A percentile compares a stretch with the other conserved stretches of the same genome.
These are phyloP conservation scores for Pluvialis apricaria DNA, from an alignment of 2,113 vertebrate genomes.

Conservation along the genomic window DNA sequence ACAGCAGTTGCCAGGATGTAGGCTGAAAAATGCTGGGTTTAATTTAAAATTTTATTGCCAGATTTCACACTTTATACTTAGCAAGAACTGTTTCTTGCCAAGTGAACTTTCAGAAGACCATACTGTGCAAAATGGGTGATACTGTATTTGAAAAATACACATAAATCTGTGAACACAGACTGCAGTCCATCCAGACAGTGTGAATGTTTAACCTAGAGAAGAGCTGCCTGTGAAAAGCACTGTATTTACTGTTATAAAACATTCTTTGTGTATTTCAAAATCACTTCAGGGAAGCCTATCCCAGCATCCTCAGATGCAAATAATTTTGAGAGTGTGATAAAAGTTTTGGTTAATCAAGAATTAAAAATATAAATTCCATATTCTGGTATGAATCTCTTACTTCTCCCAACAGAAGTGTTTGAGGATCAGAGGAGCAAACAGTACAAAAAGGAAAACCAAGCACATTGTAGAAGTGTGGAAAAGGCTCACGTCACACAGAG, in stretches of 20 bases:
- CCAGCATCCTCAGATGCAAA: background rate
- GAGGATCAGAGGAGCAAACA: background rate
- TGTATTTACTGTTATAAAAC: conserved; percentile 25
- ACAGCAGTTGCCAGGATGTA: background rate
- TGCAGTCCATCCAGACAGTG: conserved; percentile 17
- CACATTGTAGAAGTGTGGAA: background rate
- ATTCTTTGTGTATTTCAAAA: background rate
- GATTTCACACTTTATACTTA: conserved; percentile 52
- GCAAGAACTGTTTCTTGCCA: conserved; percentile 26
- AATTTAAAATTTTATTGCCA: conserved; percentile 47
- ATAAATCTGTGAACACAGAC: conserved; percentile 30
- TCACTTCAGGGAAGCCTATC: background rate
- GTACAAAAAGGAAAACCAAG: background rate
- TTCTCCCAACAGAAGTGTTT: background rate
- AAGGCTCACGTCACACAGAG: background rate
- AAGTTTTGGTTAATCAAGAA: background rate
- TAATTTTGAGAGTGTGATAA: background rate
- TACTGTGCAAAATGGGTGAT: conserved; percentile 11
- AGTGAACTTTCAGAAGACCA: conserved; percentile 24
- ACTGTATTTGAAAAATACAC: conserved; percentile 33
- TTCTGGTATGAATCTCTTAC: background rate
- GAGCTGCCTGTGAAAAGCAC: conserved; percentile 13
- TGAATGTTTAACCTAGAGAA: conserved; percentile 50
- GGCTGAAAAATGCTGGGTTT: conserved; percentile 14
- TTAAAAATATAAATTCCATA: background rate